Conservation (phyloP, 2,888 invertebrate genomes). For the Ophioninae sp. region DNA sequence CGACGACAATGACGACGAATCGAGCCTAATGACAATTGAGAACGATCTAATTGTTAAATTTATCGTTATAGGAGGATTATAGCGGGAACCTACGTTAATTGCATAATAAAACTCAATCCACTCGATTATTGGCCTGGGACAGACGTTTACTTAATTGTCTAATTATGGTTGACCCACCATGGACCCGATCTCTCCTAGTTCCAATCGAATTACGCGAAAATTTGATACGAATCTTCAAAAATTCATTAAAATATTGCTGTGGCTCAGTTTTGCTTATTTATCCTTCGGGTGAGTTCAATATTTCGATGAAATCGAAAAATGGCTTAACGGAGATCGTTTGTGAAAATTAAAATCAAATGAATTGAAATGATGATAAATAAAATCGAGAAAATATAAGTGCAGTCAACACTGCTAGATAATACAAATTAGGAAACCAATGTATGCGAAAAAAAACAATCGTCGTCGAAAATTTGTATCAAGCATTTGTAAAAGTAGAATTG, state of each 20-base stretch:
- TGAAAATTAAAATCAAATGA: too few species aligned
- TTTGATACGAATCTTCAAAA: not conserved
- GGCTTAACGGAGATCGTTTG: too few species aligned
- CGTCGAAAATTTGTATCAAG: too few species aligned
- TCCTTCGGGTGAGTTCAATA: too few species aligned
- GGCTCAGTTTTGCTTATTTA: too few species aligned
- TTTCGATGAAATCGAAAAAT: too few species aligned
- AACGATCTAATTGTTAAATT: constrained; percentile 78
- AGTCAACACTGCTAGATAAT: too few species aligned
- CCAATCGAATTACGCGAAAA: constrained; percentile 36
- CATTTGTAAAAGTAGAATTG: too few species aligned
- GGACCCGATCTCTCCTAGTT: constrained; percentile 43
- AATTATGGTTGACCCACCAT: constrained; percentile 71
- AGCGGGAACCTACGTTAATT: constrained; percentile 35
- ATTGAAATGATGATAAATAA: too few species aligned
- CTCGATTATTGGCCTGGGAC: constrained; percentile 71
- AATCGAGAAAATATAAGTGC: too few species aligned
- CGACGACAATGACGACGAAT: constrained; percentile 60
- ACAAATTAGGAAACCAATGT: too few species aligned
- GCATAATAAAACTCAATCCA: constrained; percentile 65
- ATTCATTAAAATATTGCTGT: not conserved
- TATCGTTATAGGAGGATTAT: constrained; percentile 66
- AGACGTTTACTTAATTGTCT: constrained; percentile 74
- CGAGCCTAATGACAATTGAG: constrained; percentile 76
- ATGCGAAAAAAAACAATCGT: too few species aligned